These are phyloP conservation scores for Coelopa pilipes DNA, from an alignment of 2,888 invertebrate species.

Conservation along the genomic window DNA sequence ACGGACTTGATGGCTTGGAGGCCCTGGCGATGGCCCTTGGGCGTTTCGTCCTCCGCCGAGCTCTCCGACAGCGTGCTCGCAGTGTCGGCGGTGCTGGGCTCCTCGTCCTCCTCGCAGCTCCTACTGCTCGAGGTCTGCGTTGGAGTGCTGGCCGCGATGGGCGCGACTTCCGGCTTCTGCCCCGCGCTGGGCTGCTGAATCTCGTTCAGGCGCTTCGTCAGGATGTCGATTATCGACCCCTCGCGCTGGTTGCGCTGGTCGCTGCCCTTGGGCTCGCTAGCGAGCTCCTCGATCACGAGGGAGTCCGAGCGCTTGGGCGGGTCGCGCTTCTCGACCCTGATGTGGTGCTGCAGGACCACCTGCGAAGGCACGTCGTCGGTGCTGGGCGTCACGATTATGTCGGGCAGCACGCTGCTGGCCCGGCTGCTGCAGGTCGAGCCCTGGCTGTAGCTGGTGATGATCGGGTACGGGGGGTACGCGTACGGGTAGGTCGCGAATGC, in stretches of 20 bases:
- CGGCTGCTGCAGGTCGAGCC: conserved; percentile 52
- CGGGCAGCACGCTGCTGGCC: conserved; percentile 60
- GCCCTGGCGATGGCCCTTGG: conserved; percentile 58
- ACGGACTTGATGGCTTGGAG: conserved; percentile 70
- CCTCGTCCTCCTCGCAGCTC: conserved; percentile 39
- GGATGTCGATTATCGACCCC: conserved; percentile 56
- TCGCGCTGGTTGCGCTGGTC: conserved; percentile 49
- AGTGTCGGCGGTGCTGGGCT: conserved; percentile 44
- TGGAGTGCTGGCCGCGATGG: conserved; percentile 47
- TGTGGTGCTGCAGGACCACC: conserved; percentile 55
- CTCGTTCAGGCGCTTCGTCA: conserved; percentile 58
- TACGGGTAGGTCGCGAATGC: background rate
- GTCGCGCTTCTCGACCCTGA: conserved; percentile 53
- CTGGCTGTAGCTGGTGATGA: conserved; percentile 54
- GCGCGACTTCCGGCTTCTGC: background rate
- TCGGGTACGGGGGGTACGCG: conserved; percentile 47
- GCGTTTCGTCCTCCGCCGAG: conserved; percentile 48
- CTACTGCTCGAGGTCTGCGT: too few relatives aligned
- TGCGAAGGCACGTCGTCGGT: conserved; percentile 61
- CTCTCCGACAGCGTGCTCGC: conserved; percentile 47
- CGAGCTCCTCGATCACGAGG: conserved; percentile 54
- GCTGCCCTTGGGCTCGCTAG: conserved; percentile 42
- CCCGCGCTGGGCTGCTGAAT: conserved; percentile 53
- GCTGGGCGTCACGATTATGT: conserved; percentile 64
- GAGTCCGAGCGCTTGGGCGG: conserved; percentile 51